Evolutionary conservation across 64 coral and sea anemone species (phyloP), one percentile per base, ranked within the genome.

Genomic region (Actinia equina): DNA sequence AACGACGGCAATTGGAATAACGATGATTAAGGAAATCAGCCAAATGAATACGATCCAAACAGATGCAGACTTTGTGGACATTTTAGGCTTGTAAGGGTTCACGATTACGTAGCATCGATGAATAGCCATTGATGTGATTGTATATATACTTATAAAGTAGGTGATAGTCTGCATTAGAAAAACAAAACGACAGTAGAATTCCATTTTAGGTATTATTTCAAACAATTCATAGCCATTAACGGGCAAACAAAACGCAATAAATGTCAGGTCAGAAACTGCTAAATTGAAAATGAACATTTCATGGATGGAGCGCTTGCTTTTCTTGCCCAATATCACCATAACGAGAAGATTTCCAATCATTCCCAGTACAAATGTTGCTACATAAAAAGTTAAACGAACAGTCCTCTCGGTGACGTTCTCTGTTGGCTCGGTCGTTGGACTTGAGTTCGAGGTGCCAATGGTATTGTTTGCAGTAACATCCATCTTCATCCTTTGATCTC

Each of bases 211-310:
- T 23, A 70, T 82, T 5, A 3, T 46, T 3, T 17, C 43, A 15
- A 88, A 23, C 9, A 25, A 8, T 77, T 57, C 15, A 44, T 89
- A 89, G 8, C 85, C 88, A 25, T 77, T 42, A 1, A 80, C 23
- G 1, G 87, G 86, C 45, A 86, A 60, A 23, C n/a, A 79, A 43
- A 86, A 59, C 20, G 82, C 19, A 10, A 88, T 59, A 54, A 82
- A 92, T 11, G 64, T 80, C 19, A 91, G 52, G 63, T 95, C 93
- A 1, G 89, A 63, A 78, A 95, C 79, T 5, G 82, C 93, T 25
- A 95, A 86, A 57, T 92, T 95, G 0, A 92, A 22, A 61, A 95
- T 92, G 8, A 95, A 92, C 22, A 95, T 84, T 46, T 95, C 89
- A 23, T 92, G 84, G 58, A 86, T 85, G 22, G 90, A 86, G 12